Evolutionary conservation across 2,797 vertebrate genomes (phyloP), one percentile per base, ranked within the genome.

Genomic region (Sibirionetta formosa): DNA sequence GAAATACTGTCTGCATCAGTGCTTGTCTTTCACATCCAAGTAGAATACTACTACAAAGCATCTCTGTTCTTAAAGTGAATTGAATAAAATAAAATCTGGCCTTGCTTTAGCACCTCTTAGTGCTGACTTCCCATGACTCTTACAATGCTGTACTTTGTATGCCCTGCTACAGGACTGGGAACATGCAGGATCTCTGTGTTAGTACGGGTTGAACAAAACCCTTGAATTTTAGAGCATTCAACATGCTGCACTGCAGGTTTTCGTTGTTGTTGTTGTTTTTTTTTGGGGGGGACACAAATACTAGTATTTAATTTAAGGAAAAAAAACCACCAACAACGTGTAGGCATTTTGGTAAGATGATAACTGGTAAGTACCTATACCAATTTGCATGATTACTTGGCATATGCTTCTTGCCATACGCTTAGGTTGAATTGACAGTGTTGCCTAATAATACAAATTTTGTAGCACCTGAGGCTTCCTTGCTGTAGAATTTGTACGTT

Each of bases 271-370:
- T 42, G 42, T 42, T 42, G 16, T 48, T 48, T 48, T 48, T 13
- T 48, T 23, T 6, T 42, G 17, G 46, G 11, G 1, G 2, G 16
- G 12, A 44, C 42, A 44, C 44, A 24, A 88, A 56, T 13, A 1
- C 5, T 57, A 38, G 5, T 6, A 40, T 36, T 6, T 33, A 16
- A 61, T 72, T 89, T 50, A 19, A 65, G 16, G 20, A 2, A 14
- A 4, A 13, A 54, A 44, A 14, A 8, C 0, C 7, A 5, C 1
- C 2, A 72, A 8, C 48, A 50, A 50, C 1, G 0, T 33, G 12
- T 5, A 44, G 24, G 11, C 27, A 31, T 83, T 80, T 86, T 83
- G 42, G 3, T 31, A 63, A 70, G 57, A 78, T 29, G 5, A 4
- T 69, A 73, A 29, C 35, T 66, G 36, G n/a, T 10, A 68, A 66